These are phyloP conservation scores for Trilocha varians DNA, from an alignment of 2,888 invertebrate genomes.

Conservation along the genomic window DNA sequence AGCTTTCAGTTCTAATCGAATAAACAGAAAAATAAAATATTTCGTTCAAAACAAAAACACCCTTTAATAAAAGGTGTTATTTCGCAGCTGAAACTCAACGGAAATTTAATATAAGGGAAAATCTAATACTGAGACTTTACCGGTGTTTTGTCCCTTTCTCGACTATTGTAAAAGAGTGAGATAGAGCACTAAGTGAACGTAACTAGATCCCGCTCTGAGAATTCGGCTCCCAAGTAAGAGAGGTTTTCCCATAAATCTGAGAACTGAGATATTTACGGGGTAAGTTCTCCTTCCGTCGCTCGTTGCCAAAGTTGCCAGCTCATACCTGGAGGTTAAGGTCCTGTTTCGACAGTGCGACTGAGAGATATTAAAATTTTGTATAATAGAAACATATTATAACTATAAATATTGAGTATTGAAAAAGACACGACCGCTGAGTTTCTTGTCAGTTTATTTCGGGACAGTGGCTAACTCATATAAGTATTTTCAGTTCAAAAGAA, in stretches of 20 bases:
- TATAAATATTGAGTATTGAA: too few relatives aligned
- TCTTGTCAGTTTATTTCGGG: too few relatives aligned
- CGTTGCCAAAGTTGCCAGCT: slow-evolving; percentile 3
- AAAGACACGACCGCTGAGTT: too few relatives aligned
- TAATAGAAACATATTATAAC: too few relatives aligned
- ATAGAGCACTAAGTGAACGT: not conserved
- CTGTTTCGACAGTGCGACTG: slow-evolving; percentile 1
- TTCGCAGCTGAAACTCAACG: not conserved
- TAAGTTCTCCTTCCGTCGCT: slow-evolving; percentile 9
- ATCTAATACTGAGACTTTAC: not conserved
- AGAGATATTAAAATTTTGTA: not conserved
- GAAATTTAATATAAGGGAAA: not conserved
- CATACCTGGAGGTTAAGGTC: slow-evolving; percentile 6
- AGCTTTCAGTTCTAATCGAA: not conserved
- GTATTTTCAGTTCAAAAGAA: too few relatives aligned
- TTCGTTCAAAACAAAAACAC: not conserved
- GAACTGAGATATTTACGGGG: slow-evolving; percentile 14
- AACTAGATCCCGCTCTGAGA: slow-evolving; percentile 1
- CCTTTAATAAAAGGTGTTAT: not conserved
- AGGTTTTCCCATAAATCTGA: slow-evolving; percentile 11
- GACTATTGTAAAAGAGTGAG: not conserved
- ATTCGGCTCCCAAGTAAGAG: slow-evolving; percentile 5
- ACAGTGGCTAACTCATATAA: too few relatives aligned
- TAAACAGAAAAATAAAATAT: not conserved
- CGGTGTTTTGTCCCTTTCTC: not conserved